Evolutionary conservation across 2,888 invertebrate genomes (phyloP).

Genomic region (Myopa testacea): DNA sequence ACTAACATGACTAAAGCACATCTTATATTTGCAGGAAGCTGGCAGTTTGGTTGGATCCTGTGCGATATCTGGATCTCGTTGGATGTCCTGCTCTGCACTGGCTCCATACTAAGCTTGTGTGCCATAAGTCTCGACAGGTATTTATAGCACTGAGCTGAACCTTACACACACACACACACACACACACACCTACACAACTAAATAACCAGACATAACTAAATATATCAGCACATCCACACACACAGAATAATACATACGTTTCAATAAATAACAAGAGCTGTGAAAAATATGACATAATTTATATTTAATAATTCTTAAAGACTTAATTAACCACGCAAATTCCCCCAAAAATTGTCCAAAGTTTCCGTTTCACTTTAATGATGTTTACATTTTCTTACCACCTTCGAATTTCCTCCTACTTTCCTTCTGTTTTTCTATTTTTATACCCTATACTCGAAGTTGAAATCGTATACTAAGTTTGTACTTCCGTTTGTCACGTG

Average conservation of each 20-base stretch:
- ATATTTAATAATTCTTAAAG: no score
- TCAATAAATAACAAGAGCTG: neutral
- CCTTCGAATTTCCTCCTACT: no score
- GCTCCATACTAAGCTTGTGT: conserved; percentile 92
- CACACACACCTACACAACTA: neutral
- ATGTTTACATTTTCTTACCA: conserved; percentile 49
- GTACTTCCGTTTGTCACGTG: no score
- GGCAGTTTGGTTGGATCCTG: conserved; percentile 90
- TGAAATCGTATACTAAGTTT: no score
- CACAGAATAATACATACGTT: neutral
- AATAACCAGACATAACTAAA: no score
- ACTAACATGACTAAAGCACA: no score
- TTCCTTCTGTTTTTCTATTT: no score
- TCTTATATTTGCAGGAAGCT: conserved; percentile 72
- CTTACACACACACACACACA: conserved; percentile 6
- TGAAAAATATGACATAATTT: neutral
- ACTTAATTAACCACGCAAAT: no score
- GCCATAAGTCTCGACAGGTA: conserved; percentile 90
- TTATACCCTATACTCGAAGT: no score
- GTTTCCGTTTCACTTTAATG: conserved; percentile 63
- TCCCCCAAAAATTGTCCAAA: conserved; percentile 26
- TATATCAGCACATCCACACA: neutral
- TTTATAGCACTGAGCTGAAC: conserved; percentile 43
- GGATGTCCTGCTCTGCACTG: conserved; percentile 94
- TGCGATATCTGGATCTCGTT: conserved; percentile 93